These are phyloP conservation scores for Paracentrotus lividus DNA, from an alignment of 53 echinoderm and acorn worm species.

Conservation along the genomic window DNA sequence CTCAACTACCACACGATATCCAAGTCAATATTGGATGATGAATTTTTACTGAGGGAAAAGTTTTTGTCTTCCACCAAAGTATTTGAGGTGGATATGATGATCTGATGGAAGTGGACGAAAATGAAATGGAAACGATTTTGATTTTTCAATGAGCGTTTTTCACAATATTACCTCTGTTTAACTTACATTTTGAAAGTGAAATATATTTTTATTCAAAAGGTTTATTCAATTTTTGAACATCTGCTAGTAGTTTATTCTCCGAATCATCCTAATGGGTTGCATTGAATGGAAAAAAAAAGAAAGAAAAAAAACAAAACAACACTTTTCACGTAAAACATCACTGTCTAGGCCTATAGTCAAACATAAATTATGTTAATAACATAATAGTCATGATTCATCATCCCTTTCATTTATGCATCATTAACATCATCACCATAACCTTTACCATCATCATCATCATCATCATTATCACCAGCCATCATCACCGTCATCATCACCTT, in stretches of 20 bases:
- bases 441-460: conserved; percentile 3
- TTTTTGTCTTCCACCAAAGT: not conserved
- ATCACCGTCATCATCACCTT: not conserved
- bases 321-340: no score
- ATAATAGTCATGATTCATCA: no score
- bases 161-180: not conserved
- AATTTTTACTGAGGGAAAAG: not conserved
- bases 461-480: not conserved
- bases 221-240: no score
- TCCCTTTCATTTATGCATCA: no score
- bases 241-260: no score
- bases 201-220: not conserved
- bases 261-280: no score
- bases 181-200: not conserved
- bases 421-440: not conserved
- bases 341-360: no score
- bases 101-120: not conserved
- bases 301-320: no score
- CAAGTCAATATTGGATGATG: not conserved
- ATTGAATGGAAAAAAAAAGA: no score
- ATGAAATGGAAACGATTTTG: not conserved
- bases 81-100: not conserved
- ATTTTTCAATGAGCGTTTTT: not conserved
- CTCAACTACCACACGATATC: not conserved
- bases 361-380: no score